Evolutionary conservation across 2,113 vertebrate genomes (phyloP).

Genomic region (Opisthocomus hoazin): DNA sequence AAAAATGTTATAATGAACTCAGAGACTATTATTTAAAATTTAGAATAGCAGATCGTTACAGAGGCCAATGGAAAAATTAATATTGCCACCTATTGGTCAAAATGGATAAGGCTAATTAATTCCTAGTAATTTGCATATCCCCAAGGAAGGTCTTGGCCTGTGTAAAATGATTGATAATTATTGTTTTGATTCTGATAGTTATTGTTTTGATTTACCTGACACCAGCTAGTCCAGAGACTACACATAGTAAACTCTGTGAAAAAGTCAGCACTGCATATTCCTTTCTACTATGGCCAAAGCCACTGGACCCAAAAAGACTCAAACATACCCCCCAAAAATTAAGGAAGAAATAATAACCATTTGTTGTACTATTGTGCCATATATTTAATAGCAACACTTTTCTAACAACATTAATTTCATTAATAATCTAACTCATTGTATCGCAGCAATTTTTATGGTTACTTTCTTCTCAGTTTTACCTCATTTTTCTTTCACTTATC

Average conservation of each 20-base stretch:
- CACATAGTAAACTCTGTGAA: background rate
- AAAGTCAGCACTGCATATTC: background rate
- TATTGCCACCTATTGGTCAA: slow-evolving; percentile 88
- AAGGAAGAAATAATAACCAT: background rate
- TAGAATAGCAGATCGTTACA: background rate
- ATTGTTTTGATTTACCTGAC: background rate
- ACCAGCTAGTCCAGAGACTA: background rate
- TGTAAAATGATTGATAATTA: background rate
- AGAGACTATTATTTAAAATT: background rate
- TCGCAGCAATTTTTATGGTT: background rate
- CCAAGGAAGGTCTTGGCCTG: background rate
- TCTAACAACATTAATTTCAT: background rate
- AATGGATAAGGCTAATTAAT: background rate
- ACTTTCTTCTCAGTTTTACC: background rate
- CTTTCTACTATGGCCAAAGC: background rate
- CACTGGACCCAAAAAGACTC: background rate
- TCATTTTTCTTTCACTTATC: background rate
- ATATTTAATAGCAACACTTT: background rate
- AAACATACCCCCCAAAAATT: accelerated
- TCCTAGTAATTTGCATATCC: background rate
- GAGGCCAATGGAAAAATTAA: slow-evolving; percentile 62
- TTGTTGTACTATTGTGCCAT: background rate
- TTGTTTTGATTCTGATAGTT: too few relatives aligned
- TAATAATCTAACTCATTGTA: background rate
- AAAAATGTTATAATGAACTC: background rate